Evolutionary conservation across 2,888 invertebrate genomes (phyloP).

Genomic region (Eupsilia transversa): DNA sequence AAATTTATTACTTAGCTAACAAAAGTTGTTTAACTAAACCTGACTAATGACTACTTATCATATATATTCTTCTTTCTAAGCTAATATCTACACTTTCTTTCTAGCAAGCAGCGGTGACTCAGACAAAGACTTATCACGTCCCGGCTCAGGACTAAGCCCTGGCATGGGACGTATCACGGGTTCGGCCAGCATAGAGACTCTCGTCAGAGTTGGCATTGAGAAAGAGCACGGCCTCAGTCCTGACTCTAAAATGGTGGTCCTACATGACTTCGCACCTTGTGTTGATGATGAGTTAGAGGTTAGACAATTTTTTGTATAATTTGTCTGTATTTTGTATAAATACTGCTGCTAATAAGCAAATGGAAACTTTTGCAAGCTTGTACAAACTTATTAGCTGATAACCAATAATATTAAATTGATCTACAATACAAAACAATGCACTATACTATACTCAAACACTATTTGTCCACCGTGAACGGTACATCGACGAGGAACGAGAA

Average conservation of each 20-base stretch:
- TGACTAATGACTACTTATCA: neutral
- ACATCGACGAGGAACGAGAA: no score
- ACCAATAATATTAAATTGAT: no score
- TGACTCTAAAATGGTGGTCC: constrained; percentile 98
- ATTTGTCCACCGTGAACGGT: no score
- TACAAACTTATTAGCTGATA: neutral
- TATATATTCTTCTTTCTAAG: no score
- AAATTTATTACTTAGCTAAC: neutral
- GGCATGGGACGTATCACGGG: constrained; percentile 98
- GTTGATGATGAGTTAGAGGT: constrained; percentile 98
- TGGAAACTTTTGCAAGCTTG: neutral
- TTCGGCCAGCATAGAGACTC: constrained; percentile 97
- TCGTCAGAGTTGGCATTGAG: constrained; percentile 97
- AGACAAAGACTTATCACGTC: constrained; percentile 93
- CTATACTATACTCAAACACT: no score
- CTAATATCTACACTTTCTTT: no score
- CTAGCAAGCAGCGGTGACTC: constrained; percentile 94
- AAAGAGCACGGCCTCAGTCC: constrained; percentile 98
- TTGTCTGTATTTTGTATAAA: no score
- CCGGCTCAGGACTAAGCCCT: constrained; percentile 92
- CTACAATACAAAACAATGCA: no score
- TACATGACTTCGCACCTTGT: constrained; percentile 98
- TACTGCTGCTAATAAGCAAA: neutral
- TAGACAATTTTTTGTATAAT: constrained; percentile 54
- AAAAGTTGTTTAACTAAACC: neutral